Evolutionary conservation across 1,140 invertebrate species (phyloP).

Genomic region (Pseudomyrmex pallidus): DNA sequence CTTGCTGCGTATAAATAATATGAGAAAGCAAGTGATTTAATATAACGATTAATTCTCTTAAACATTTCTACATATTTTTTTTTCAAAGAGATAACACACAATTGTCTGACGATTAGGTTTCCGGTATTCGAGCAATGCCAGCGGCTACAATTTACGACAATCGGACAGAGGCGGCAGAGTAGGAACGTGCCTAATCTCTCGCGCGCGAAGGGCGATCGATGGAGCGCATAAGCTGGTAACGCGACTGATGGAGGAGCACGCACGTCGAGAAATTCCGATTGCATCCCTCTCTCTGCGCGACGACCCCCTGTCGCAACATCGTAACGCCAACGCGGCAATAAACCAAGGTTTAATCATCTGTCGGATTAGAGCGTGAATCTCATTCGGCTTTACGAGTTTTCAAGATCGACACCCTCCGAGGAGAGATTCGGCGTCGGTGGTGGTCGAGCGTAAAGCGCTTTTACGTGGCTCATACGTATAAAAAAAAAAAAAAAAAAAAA

Average conservation of each 20-base stretch:
- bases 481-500: constrained; percentile 18
- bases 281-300: constrained; percentile 16
- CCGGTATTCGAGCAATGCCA: neutral
- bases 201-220: constrained; percentile 31
- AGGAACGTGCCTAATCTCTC: constrained; percentile 64
- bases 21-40: too few species aligned
- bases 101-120: neutral
- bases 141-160: constrained; percentile 46
- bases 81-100: neutral
- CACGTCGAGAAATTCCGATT: constrained; percentile 50
- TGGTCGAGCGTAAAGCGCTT: constrained; percentile 58
- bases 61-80: too few species aligned
- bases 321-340: constrained; percentile 72
- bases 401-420: constrained; percentile 76
- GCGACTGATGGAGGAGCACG: constrained; percentile 43
- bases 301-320: constrained; percentile 42
- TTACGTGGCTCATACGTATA: constrained; percentile 16
- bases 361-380: constrained; percentile 82
- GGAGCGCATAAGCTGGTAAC: constrained; percentile 43
- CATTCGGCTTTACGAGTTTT: constrained; percentile 85
- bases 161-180: neutral
- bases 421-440: constrained; percentile 31
- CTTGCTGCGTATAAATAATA: neutral
- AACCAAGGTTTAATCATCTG: constrained; percentile 79
- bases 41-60: too few species aligned